Evolutionary conservation across 2,888 invertebrate species (phyloP).

Genomic region (Drosophila setosimentum): DNA sequence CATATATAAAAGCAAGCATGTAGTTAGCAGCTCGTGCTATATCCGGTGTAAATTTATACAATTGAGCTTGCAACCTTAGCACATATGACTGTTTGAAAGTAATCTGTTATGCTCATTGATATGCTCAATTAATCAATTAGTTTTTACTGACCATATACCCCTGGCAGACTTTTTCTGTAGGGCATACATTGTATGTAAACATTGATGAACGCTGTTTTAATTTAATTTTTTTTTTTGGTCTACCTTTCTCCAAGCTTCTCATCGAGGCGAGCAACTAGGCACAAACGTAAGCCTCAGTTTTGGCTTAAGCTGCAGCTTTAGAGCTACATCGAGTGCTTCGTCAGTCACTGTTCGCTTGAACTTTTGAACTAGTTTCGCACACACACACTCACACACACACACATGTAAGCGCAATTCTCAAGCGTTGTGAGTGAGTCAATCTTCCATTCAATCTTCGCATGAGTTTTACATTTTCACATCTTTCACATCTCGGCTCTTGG

Average conservation of each 20-base stretch:
- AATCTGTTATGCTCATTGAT: not conserved
- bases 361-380: constrained; percentile 81
- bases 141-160: not conserved
- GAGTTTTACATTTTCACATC: constrained; percentile 75
- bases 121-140: not conserved
- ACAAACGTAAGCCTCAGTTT: constrained; percentile 8
- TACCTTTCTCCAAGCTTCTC: constrained; percentile 62
- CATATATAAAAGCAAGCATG: not conserved
- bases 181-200: not conserved
- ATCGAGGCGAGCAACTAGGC: constrained; percentile 43
- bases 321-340: constrained; percentile 29
- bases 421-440: constrained; percentile 40
- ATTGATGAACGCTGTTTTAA: constrained; percentile 2
- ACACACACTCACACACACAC: constrained; percentile 12
- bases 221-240: constrained; percentile 2
- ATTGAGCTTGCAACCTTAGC: not conserved
- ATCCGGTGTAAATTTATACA: not conserved
- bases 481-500: constrained; percentile 33
- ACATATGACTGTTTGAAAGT: not conserved
- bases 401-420: constrained; percentile 15
- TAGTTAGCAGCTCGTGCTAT: not conserved
- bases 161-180: no score
- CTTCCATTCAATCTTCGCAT: constrained; percentile 65
- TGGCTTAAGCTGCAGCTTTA: not conserved
- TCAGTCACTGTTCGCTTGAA: constrained; percentile 66